Evolutionary conservation across 2,797 vertebrate genomes (phyloP).

Genomic region (Paedocypris micromegethes): DNA sequence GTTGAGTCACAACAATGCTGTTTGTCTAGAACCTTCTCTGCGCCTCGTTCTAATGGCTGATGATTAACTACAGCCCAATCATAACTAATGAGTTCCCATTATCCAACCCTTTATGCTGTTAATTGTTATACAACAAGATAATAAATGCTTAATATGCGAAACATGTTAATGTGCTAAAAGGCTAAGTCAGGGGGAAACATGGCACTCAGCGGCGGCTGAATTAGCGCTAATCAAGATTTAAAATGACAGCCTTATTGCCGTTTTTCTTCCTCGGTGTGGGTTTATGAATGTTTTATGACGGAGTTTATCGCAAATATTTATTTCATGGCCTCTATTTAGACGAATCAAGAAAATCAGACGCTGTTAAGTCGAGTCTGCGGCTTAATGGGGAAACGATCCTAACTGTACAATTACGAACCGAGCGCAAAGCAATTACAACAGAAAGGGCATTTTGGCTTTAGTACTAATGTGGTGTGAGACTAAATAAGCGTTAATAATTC

Average conservation of each 20-base stretch:
- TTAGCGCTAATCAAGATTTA: constrained; percentile 84
- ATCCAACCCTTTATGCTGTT: constrained; percentile 66
- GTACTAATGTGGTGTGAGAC: constrained; percentile 33
- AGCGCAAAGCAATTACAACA: constrained; percentile 41
- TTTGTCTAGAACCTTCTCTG: constrained; percentile 38
- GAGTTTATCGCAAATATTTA: constrained; percentile 67
- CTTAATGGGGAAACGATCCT: constrained; percentile 41
- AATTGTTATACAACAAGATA: constrained; percentile 63
- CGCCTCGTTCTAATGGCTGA: constrained; percentile 67
- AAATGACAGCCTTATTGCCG: constrained; percentile 54
- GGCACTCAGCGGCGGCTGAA: constrained; percentile 60
- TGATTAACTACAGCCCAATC: constrained; percentile 82
- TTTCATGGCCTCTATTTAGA: constrained; percentile 60
- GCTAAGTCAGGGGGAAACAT: constrained; percentile 39
- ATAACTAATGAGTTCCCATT: constrained; percentile 78
- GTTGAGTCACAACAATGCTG: constrained; percentile 47
- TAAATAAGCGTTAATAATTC: constrained; percentile 11
- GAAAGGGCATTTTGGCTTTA: constrained; percentile 29
- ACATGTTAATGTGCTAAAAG: constrained; percentile 47
- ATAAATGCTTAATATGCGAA: constrained; percentile 49
- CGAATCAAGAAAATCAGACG: constrained; percentile 77
- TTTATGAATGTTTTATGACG: constrained; percentile 80
- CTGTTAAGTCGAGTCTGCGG: constrained; percentile 70
- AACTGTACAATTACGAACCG: constrained; percentile 46
- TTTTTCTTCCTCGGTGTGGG: constrained; percentile 72